phyloP scores from a whole-genome alignment of 2,888 invertebrate species.

The Drosophila colorata region DNA sequence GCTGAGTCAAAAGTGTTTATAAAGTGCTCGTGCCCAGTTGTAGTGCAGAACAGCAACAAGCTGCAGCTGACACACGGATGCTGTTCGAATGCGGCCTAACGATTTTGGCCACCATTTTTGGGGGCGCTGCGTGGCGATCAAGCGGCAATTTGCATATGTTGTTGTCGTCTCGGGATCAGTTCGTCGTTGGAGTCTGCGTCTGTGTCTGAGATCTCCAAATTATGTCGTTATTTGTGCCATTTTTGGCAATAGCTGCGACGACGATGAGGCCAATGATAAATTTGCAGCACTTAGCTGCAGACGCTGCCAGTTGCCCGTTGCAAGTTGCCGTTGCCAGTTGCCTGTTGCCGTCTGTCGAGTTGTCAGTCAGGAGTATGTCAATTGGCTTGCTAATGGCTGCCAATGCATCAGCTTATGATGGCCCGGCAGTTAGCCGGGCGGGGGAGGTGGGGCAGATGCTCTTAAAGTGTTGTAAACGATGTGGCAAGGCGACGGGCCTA shows the following conservation, averaged over 20 bases:
- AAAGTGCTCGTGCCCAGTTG: slow-evolving; percentile 7
- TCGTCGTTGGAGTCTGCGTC: slow-evolving; percentile 4
- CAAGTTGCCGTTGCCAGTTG: slow-evolving; percentile 19
- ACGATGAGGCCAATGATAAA: slow-evolving; percentile 69
- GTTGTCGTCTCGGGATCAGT: slow-evolving; percentile 21
- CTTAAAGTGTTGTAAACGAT: slow-evolving; percentile 76
- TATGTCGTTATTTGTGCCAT: slow-evolving; percentile 83
- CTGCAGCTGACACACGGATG: slow-evolving; percentile 34
- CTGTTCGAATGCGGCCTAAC: slow-evolving; percentile 63
- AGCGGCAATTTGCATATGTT: slow-evolving; percentile 67
- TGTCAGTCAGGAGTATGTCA: slow-evolving; percentile 75
- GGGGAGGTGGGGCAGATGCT: slow-evolving; percentile 27
- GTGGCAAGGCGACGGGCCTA: slow-evolving; percentile 63
- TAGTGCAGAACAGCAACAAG: slow-evolving; percentile 4
- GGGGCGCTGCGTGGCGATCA: slow-evolving; percentile 44
- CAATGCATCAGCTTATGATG: slow-evolving; percentile 64
- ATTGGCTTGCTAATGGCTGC: slow-evolving; percentile 78
- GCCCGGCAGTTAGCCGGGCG: not conserved
- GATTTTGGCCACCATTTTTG: slow-evolving; percentile 75
- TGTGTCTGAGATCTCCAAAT: slow-evolving; percentile 72
- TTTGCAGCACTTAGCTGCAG: slow-evolving; percentile 71
- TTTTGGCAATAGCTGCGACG: slow-evolving; percentile 71
- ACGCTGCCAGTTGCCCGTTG: slow-evolving; percentile 34
- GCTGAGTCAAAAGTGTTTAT: not conserved
- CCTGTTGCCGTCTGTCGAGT: slow-evolving; percentile 38